Evolutionary conservation across 2,113 vertebrate genomes (phyloP), one percentile per base, ranked within the genome.

Genomic region (Lycaon pictus): DNA sequence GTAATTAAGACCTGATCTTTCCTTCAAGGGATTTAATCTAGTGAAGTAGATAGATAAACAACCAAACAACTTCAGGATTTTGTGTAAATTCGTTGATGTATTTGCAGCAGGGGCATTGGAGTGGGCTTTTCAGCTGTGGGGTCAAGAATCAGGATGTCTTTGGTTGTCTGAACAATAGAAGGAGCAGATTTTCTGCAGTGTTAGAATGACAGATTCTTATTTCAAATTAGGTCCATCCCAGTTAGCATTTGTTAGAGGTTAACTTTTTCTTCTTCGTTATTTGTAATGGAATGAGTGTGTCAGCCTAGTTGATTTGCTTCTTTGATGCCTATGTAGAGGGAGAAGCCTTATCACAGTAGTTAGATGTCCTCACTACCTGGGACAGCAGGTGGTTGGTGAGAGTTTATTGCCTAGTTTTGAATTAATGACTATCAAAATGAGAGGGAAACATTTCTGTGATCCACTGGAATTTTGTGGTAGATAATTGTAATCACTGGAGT

Each of bases 191-290:
- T 63, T 32, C 48, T 74, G 11, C 71, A 53, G 0, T 12, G 71
- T 85, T 20, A 8, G 29, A n/a, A 20, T 37, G 63, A 35, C 37
- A 67, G n/a, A 3, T 35, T 37, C 20, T 63, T 32, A 11, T 15
- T 63, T 72, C 62, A 25, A 51, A 15, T 6, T 20, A 27, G 20
- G 72, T 10, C 80, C 7, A 0, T 63, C n/a, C 32, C 67, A 43
- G 67, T 94, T 90, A 94, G 88, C 91, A 19, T 86, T 89, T 96
- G 82, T 92, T 79, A 35, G 71, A 25, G 83, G 95, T 87, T 97
- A 76, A 80, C 95, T 48, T 86, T 88, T 35, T 81, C 35, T 1
- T 93, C 25, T 85, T 85, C 69, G 13, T 92, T 67, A 77, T 51
- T 69, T 37, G 0, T 71, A 3, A 7, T 72, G 79, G 77, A 43